These are phyloP conservation scores for Morus bassanus DNA, from an alignment of 2,797 vertebrate genomes.

Conservation along the genomic window DNA sequence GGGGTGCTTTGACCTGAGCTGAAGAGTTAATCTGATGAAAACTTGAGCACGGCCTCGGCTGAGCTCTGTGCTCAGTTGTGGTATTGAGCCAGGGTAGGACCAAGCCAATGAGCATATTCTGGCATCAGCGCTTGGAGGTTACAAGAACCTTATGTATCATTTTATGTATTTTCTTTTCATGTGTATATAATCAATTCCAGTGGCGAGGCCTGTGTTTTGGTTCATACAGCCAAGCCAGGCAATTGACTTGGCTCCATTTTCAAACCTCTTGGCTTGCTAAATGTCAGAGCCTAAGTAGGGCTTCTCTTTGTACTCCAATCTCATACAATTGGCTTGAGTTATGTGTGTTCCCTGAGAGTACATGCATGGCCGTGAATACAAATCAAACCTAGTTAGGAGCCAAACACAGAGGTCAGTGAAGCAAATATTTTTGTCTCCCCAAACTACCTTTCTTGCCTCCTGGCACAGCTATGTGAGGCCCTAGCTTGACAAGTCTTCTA, in stretches of 20 bases:
- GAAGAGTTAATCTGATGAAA: conserved; percentile 56
- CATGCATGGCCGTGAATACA: not conserved
- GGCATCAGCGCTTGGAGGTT: conserved; percentile 48
- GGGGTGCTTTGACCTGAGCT: not conserved
- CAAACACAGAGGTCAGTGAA: conserved; percentile 25
- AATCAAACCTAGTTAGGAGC: conserved; percentile 2
- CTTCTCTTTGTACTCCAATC: conserved; percentile 54
- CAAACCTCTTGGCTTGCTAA: conserved; percentile 58
- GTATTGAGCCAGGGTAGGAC: conserved; percentile 28
- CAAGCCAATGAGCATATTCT: conserved; percentile 44
- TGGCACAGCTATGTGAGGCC: conserved; percentile 15
- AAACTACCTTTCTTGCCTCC: conserved; percentile 45
- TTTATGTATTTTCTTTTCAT: conserved; percentile 71
- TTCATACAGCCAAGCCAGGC: conserved; percentile 62
- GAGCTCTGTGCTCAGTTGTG: conserved; percentile 13
- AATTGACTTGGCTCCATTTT: conserved; percentile 54
- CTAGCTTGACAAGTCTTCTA: not conserved
- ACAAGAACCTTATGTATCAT: conserved; percentile 68
- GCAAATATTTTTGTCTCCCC: conserved; percentile 53
- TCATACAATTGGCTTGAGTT: conserved; percentile 33
- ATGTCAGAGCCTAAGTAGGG: conserved; percentile 46
- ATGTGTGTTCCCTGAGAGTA: conserved; percentile 26
- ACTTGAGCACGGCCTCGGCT: not conserved
- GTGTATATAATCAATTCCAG: conserved; percentile 67
- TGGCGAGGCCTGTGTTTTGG: conserved; percentile 65